phyloP scores from a whole-genome alignment of 2,113 vertebrate species.

The Calidris pugnax region DNA sequence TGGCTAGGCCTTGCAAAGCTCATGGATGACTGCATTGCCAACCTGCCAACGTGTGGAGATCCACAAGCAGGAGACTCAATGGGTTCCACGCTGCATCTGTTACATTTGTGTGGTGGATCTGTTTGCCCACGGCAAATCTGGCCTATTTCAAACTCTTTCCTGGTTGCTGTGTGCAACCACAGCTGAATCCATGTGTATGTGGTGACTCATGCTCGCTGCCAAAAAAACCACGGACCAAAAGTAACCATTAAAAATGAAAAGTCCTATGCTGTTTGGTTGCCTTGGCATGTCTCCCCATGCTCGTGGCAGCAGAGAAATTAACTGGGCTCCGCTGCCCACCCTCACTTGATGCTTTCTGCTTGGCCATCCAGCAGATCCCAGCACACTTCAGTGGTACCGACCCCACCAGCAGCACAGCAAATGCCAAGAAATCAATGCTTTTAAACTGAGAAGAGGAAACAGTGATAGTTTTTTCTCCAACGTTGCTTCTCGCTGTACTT shows the following conservation, averaged over 20 bases:
- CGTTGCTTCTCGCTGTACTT: background rate
- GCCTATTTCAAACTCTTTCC: background rate
- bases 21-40: background rate
- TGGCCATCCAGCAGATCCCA: background rate
- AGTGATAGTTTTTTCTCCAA: background rate
- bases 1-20: background rate
- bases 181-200: background rate
- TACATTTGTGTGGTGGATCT: background rate
- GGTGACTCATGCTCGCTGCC: background rate
- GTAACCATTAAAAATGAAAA: background rate
- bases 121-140: background rate
- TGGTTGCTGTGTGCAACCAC: background rate
- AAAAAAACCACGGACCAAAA: background rate
- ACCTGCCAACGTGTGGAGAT: background rate
- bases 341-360: background rate
- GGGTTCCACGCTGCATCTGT: background rate
- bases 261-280: background rate
- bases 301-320: background rate
- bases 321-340: too few species aligned
- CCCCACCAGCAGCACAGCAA: background rate
- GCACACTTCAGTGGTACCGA: background rate
- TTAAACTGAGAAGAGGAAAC: background rate
- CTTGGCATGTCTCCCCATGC: background rate
- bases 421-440: background rate
- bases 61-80: background rate